Evolutionary conservation across 2,113 vertebrate species (phyloP).

Genomic region (Coptodon bakossiorum): DNA sequence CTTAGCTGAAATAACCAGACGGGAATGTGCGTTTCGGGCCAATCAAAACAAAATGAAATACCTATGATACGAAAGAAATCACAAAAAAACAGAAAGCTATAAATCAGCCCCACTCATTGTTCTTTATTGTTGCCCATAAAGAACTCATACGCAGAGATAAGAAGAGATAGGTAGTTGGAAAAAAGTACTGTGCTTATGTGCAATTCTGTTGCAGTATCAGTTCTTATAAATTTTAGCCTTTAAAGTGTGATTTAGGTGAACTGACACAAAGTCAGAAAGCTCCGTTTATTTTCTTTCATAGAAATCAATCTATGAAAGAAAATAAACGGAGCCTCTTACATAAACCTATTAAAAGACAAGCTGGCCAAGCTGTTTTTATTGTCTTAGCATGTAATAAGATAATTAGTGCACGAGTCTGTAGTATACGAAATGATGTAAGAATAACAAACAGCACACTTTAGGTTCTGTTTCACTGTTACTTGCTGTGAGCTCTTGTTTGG

Average conservation of each 20-base stretch:
- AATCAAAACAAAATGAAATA: neutral
- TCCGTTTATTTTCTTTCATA: neutral
- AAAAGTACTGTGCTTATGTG: neutral
- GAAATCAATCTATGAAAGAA: neutral
- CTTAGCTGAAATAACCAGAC: neutral
- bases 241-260: neutral
- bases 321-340: neutral
- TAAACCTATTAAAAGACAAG: neutral
- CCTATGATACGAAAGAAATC: neutral
- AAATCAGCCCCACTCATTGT: neutral
- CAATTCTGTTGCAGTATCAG: neutral
- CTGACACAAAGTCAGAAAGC: neutral
- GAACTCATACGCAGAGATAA: neutral
- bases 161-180: neutral
- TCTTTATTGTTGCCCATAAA: neutral
- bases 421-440: neutral
- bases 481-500: slow-evolving; percentile 24
- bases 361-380: neutral
- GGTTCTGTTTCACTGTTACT: neutral
- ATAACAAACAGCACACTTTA: neutral
- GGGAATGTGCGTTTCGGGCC: neutral
- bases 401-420: neutral
- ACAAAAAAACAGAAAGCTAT: neutral
- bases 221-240: neutral
- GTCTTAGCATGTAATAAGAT: neutral